Evolutionary conservation across 2,888 invertebrate genomes (phyloP), one percentile per base, ranked within the genome.

Genomic region (Drosophila tripunctata): DNA sequence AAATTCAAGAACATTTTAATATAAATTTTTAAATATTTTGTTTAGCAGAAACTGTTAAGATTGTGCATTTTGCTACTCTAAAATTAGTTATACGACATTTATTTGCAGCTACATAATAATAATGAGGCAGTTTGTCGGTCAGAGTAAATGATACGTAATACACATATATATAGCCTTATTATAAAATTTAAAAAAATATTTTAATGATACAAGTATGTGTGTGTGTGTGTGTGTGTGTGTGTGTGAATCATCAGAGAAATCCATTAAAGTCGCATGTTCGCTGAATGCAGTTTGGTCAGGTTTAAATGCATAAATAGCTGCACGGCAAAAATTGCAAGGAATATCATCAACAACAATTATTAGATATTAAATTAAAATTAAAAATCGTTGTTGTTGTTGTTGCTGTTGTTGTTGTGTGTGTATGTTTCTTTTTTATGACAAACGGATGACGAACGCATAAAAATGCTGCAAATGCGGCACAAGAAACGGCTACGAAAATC

Each of bases 391-490:
- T 64, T 68, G 63, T 22, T 43, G 24, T 41, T 41, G 56, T 40
- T 12, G 52, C 24, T 58, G 68, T 31, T 47, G 58, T 30, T 31
- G 61, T 15, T 57, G 40, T 48, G 27, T 27, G 27, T 27, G 10
- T 8, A 0, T 24, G 24, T 24, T 27, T 10, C n/a, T n/a, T 65
- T 86, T 88, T 89, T 88, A 88, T 88, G 88, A 82, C 88, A 81
- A 84, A 82, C 87, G 88, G 81, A 86, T 88, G 89, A 88, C 78
- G 81, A 80, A 83, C 83, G 81, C 83, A 83, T 83, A 83, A 83
- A 83, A 83, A 72, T 83, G 88, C 84, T 54, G 84, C 67, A 44
- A 76, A 61, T 61, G 58, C 83, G 83, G 83, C 78, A 78, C 55
- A 80, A 86, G 85, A 80, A 78, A 66, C 76, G 64, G 67, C 72